Conservation (phyloP, 2,113 vertebrate species). For the Poecilia latipinna region DNA sequence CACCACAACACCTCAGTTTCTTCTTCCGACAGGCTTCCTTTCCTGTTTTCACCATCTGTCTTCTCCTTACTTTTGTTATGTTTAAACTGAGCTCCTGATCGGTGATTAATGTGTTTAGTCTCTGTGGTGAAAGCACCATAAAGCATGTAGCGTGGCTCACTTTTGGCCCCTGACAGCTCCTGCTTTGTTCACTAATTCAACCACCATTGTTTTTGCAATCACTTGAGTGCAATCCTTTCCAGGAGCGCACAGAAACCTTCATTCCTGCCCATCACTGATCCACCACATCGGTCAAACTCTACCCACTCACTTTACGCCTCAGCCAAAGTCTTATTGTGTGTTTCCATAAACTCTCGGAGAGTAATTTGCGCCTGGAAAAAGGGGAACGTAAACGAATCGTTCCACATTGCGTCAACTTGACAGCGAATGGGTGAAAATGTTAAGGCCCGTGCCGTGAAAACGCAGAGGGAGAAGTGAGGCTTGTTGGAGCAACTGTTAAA, state of each 20-base stretch:
- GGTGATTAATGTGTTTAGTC: slow-evolving; percentile 67
- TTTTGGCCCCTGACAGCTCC: slow-evolving; percentile 18
- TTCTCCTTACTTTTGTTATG: slow-evolving; percentile 35
- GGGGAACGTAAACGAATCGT: slow-evolving; percentile 30
- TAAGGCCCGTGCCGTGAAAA: slow-evolving; percentile 18
- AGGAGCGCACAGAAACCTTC: slow-evolving; percentile 34
- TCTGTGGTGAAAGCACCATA: slow-evolving; percentile 52
- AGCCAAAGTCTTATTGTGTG: slow-evolving; percentile 44
- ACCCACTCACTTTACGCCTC: slow-evolving; percentile 21
- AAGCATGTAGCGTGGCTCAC: slow-evolving; percentile 49
- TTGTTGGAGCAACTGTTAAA: slow-evolving; percentile 65
- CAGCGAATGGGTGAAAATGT: slow-evolving; percentile 20
- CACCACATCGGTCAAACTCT: slow-evolving; percentile 42
- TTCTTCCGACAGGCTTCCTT: slow-evolving; percentile 21
- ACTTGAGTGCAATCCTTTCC: slow-evolving; percentile 54
- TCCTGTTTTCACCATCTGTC: slow-evolving; percentile 31
- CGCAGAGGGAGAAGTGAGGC: background rate
- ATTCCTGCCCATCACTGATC: slow-evolving; percentile 29
- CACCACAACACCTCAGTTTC: slow-evolving; percentile 11
- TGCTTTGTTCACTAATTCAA: slow-evolving; percentile 44
- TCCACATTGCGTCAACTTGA: slow-evolving; percentile 44
- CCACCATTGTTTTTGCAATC: slow-evolving; percentile 61
- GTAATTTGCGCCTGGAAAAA: slow-evolving; percentile 54
- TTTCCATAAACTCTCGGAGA: slow-evolving; percentile 56
- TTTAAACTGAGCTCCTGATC: slow-evolving; percentile 26